Evolutionary conservation across 2,888 invertebrate genomes (phyloP).

Genomic region (Tachina fera): DNA sequence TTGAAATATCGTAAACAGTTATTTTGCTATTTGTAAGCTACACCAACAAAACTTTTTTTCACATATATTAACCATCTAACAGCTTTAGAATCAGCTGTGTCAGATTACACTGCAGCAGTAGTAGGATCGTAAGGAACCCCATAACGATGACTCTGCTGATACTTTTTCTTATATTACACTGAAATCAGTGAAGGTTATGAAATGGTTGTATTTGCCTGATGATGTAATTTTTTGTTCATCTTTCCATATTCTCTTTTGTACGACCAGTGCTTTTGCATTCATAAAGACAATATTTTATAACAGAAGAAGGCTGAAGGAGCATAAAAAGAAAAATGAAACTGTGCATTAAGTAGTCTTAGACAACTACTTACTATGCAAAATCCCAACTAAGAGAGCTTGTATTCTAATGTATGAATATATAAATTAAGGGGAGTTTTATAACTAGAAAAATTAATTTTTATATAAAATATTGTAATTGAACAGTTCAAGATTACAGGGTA

Average conservation of each 20-base stretch:
- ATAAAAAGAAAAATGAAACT: constrained; percentile 49
- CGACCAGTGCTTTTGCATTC: constrained; percentile 17
- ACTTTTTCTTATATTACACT: neutral
- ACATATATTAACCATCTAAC: no score
- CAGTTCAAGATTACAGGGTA: no score
- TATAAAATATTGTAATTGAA: no score
- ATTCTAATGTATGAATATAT: constrained; percentile 12
- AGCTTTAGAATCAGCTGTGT: no score
- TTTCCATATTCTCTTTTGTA: constrained; percentile 2
- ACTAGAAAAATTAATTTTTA: neutral
- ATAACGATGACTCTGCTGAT: neutral
- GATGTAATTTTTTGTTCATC: neutral
- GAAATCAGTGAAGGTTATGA: neutral
- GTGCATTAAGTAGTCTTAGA: constrained; percentile 63
- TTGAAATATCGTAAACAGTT: no score
- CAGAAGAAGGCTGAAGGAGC: constrained; percentile 26
- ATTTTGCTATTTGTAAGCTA: no score
- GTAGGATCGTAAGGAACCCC: no score
- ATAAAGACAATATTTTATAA: constrained; percentile 49
- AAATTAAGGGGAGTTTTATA: constrained; percentile 14
- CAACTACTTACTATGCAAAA: constrained; percentile 71
- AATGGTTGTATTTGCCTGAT: neutral
- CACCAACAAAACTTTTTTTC: no score
- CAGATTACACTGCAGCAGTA: no score
- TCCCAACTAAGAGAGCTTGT: constrained; percentile 28